Base-by-base conservation (phyloP, 2,888 invertebrate species). In the Miltochrista miniata region DNA sequence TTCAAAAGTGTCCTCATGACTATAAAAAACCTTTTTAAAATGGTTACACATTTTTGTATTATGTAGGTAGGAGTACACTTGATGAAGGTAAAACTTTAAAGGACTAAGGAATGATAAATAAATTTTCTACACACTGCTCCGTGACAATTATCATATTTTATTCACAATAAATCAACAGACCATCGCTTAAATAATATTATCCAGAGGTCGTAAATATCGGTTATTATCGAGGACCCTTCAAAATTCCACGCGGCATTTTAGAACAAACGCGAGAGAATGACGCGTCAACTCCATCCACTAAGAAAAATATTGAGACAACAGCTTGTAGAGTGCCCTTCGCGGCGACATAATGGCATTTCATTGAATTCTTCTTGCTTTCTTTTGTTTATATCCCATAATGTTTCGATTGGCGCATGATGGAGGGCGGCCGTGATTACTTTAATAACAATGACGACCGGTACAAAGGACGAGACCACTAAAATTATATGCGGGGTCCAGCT, bases 231-330 rank as follows among this genome's bases (percentile, higher is more conserved):
- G 79, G 64, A 74, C 86, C 83, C 89, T 87, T 87, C 85, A 87
- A 83, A 89, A 90, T 87, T 83, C 87, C 87, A 79, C 68, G 84
- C 89, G 88, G 89, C 71, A 81, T 86, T 83, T 87, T 88, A 85
- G 83, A 88, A 79, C 81, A 76, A 62, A 72, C 77, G 75, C 79
- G 77, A 79, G 81, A 79, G 87, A 87, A 85, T 90, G 89, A 89
- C 90, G 81, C 83, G 86, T 87, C 88, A 88, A 85, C 87, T 85
- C 79, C 75, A 80, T 79, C 84, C 80, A 82, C 81, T 62, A 90
- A 90, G 90, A 89, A 91, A 90, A 91, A 91, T 90, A 91, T 90
- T 90, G 90, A 89, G 90, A 90, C 90, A 90, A 88, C 87, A 86
- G 82, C 74, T 68, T 58, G 71, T 77, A 77, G 80, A 89, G 90